Conservation (phyloP, 2,113 vertebrate genomes). For the Perca flavescens region DNA sequence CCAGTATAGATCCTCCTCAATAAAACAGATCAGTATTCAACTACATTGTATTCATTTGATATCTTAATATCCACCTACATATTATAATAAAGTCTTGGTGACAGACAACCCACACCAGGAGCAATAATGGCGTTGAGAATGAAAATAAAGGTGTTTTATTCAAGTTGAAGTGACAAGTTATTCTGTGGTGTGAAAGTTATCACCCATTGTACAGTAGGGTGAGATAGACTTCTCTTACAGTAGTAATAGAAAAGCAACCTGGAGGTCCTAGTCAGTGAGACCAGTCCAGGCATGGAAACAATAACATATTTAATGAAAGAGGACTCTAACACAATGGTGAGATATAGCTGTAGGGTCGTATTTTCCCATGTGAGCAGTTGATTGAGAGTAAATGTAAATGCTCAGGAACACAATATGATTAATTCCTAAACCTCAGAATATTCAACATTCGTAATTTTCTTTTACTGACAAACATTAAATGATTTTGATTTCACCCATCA, state of each 20-base stretch:
- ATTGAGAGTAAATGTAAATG: not conserved
- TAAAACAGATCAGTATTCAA: not conserved
- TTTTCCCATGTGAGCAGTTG: slow-evolving; percentile 12
- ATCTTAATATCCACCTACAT: not conserved
- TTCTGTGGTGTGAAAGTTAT: slow-evolving; percentile 33
- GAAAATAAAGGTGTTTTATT: not conserved
- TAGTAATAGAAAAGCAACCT: not conserved
- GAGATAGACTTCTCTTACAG: slow-evolving; percentile 1
- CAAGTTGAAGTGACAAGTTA: not conserved
- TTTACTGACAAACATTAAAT: slow-evolving; percentile 1
- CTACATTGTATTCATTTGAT: not conserved
- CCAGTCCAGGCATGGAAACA: slow-evolving; percentile 49
- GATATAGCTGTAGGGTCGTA: slow-evolving; percentile 5
- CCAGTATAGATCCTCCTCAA: not conserved
- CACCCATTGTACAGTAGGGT: not conserved
- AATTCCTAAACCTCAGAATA: not conserved
- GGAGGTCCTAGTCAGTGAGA: slow-evolving; percentile 5
- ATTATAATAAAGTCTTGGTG: not conserved
- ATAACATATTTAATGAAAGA: slow-evolving; percentile 31
- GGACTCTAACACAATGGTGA: slow-evolving; percentile 36
- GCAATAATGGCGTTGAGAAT: not conserved
- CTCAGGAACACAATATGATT: not conserved
- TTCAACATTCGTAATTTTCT: not conserved
- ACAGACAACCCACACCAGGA: not conserved
- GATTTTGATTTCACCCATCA: not conserved